phyloP scores from a whole-genome alignment of 2,888 invertebrate genomes.

The Diarsia brunnea region DNA sequence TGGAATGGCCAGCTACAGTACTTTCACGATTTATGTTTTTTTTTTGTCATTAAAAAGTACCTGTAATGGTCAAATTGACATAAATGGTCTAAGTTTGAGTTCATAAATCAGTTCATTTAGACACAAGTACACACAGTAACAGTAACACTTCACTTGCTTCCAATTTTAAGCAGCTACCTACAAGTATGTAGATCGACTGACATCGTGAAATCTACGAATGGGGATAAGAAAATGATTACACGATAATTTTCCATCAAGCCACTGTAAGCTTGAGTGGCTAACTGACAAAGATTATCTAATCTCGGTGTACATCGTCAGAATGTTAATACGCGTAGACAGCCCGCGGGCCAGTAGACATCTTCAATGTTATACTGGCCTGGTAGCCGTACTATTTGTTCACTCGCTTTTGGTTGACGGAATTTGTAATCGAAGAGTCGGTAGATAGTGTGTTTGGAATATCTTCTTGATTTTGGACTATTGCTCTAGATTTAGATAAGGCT shows the following conservation, averaged over 20 bases:
- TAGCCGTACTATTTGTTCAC: constrained; percentile 53
- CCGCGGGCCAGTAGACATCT: constrained; percentile 60
- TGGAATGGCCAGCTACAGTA: no score
- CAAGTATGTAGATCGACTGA: neutral
- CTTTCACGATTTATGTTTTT: no score
- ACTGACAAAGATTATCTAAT: constrained; percentile 56
- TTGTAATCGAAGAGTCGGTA: neutral
- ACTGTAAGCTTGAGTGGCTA: constrained; percentile 34
- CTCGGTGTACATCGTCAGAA: constrained; percentile 51
- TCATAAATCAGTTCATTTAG: no score
- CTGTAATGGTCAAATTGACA: no score
- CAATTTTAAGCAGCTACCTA: neutral
- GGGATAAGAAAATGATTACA: constrained; percentile 3
- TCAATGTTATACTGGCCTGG: constrained; percentile 42
- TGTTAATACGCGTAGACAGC: constrained; percentile 65
- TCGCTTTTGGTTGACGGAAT: neutral
- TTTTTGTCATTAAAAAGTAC: no score
- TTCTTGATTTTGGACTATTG: neutral
- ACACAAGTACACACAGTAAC: no score
- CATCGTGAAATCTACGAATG: neutral
- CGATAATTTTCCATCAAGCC: constrained; percentile 49
- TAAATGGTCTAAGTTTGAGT: no score
- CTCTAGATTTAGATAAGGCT: neutral
- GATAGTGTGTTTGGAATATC: neutral
- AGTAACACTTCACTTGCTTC: neutral